These are phyloP conservation scores for Bradypodion pumilum DNA, from an alignment of 2,797 vertebrate species.

Conservation along the genomic window DNA sequence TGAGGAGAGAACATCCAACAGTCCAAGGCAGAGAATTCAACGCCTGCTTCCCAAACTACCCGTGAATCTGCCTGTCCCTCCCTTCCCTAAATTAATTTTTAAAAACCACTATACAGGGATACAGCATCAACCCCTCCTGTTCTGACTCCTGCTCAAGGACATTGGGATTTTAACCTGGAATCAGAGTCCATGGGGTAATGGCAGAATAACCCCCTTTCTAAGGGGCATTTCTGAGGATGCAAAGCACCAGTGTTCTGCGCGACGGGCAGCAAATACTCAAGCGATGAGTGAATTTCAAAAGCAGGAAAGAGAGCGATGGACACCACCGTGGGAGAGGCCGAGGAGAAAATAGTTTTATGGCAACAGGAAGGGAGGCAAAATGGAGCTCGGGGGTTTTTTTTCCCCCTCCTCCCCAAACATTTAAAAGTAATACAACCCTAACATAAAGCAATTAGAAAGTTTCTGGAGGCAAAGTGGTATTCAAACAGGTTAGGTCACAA, in stretches of 20 bases:
- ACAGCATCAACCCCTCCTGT: not conserved
- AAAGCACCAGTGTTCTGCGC: not conserved
- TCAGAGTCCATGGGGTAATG: not conserved
- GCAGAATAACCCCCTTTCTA: too few relatives aligned
- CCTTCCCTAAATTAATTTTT: too few relatives aligned
- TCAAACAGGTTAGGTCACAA: not conserved
- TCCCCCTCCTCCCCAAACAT: not conserved
- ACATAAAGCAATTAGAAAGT: not conserved
- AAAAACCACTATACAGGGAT: not conserved
- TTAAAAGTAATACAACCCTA: not conserved
- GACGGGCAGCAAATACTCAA: not conserved
- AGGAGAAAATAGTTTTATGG: not conserved
- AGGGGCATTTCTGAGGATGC: not conserved
- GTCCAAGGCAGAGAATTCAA: too few relatives aligned
- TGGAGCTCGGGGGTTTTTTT: too few relatives aligned
- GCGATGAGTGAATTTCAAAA: not conserved
- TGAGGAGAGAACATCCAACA: too few relatives aligned
- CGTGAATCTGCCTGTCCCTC: too few relatives aligned
- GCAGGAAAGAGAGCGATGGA: accelerated
- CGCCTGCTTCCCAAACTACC: too few relatives aligned
- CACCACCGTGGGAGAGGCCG: accelerated
- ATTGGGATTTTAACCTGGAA: too few relatives aligned
- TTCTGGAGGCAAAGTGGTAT: not conserved
- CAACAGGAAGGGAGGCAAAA: not conserved
- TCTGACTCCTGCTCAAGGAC: not conserved